Percentiles rank a stretch among this genome's conserved stretches.
Evolutionary conservation across 2,113 vertebrate species (phyloP).

Genomic region (Eclectus roratus): DNA sequence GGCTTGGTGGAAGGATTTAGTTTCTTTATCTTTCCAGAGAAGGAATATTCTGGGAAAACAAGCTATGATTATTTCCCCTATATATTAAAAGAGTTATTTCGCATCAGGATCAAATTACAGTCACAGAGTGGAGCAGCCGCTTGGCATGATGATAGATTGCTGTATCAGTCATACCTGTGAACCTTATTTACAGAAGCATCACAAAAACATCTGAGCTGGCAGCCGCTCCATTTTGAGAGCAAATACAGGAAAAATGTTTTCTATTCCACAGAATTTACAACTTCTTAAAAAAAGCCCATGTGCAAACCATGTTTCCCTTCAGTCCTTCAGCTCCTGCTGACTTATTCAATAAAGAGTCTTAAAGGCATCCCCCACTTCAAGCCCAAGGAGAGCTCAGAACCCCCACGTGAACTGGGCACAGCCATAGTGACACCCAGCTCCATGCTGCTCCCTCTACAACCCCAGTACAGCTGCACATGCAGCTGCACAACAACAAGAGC

Average conservation of each 20-base stretch:
- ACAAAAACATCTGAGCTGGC: slow-evolving; percentile 34
- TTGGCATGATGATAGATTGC: not conserved
- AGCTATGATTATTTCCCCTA: not conserved
- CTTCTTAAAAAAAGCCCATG: not conserved
- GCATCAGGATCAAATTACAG: not conserved
- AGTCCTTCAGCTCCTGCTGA: not conserved
- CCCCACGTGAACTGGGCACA: fast-evolving
- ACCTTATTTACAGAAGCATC: slow-evolving; percentile 21
- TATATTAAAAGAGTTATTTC: not conserved
- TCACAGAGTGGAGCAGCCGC: not conserved
- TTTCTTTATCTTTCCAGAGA: not conserved
- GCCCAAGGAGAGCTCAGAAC: not conserved
- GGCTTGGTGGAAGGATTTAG: not conserved
- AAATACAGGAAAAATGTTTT: not conserved
- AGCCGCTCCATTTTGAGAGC: not conserved
- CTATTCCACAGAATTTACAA: not conserved
- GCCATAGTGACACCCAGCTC: not conserved
- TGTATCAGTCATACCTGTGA: slow-evolving; percentile 26
- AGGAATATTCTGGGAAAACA: not conserved
- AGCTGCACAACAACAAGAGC: not conserved
- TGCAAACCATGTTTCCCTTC: not conserved
- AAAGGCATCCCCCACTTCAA: not conserved
- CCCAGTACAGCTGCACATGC: not conserved
- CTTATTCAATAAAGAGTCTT: not conserved
- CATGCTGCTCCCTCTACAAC: not conserved